phyloP scores from a whole-genome alignment of 2,797 vertebrate genomes.

The Momotus momota region DNA sequence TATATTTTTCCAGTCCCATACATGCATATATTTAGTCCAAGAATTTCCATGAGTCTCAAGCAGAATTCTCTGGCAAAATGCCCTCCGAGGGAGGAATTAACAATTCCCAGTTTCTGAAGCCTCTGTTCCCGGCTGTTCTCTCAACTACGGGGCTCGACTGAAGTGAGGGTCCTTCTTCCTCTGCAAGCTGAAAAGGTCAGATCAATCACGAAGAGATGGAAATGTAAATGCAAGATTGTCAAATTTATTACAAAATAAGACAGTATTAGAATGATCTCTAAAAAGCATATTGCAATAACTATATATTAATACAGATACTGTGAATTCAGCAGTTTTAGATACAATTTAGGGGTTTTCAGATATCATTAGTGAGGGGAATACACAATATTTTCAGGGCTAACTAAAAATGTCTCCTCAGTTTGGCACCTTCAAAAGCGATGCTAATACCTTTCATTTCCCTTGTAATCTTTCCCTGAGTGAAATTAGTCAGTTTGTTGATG shows the following conservation, averaged over 20 bases:
- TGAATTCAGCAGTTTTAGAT: background rate
- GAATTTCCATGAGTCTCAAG: slow-evolving; percentile 57
- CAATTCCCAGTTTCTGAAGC: background rate
- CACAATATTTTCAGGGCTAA: background rate
- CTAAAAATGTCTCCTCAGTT: background rate
- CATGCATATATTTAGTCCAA: slow-evolving; percentile 44
- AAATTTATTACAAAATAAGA: background rate
- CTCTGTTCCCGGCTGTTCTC: background rate
- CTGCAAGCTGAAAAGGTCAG: background rate
- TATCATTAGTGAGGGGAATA: background rate
- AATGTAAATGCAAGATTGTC: background rate
- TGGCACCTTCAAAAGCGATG: background rate
- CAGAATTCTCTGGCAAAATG: slow-evolving; percentile 56
- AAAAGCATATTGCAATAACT: background rate
- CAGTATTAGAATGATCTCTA: background rate
- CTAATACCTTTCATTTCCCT: background rate
- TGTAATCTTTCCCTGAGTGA: background rate
- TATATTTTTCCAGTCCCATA: slow-evolving; percentile 58
- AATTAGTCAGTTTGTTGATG: background rate
- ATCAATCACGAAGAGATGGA: background rate
- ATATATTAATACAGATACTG: background rate
- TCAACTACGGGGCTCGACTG: background rate
- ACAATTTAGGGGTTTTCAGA: background rate
- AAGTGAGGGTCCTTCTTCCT: background rate
- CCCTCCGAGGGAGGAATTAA: slow-evolving; percentile 4